phyloP scores from a whole-genome alignment of 1,140 invertebrate species.

The Vollenhovia emeryi region DNA sequence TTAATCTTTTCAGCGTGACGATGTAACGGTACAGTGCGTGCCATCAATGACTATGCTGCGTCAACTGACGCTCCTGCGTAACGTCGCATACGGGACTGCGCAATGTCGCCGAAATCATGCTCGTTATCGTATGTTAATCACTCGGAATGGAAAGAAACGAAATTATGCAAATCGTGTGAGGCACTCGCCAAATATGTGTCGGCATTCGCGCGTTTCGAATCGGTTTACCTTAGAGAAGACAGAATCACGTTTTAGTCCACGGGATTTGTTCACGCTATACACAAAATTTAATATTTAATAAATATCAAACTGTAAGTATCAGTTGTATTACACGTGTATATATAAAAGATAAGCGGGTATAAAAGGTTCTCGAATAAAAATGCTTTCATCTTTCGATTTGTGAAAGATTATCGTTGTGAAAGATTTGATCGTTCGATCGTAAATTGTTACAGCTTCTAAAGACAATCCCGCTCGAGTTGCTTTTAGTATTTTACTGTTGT shows the following conservation, averaged over 20 bases:
- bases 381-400: not conserved
- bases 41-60: conserved; percentile 67
- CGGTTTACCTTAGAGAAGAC: not conserved
- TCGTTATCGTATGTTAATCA: conserved; percentile 41
- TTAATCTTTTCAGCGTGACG: conserved; percentile 76
- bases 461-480: not conserved
- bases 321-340: not conserved
- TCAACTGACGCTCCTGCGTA: conserved; percentile 16
- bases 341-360: not conserved
- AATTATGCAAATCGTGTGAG: not conserved
- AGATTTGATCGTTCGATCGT: conserved; percentile 17
- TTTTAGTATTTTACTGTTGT: not conserved
- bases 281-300: not conserved
- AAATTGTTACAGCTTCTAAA: not conserved
- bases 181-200: not conserved
- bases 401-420: conserved; percentile 6
- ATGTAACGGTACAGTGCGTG: conserved; percentile 75
- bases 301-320: not conserved
- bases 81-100: not conserved
- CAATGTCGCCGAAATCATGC: conserved; percentile 45
- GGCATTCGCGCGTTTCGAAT: not conserved
- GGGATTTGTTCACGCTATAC: not conserved
- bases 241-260: not conserved
- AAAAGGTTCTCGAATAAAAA: not conserved
- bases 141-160: not conserved